Base-by-base conservation (phyloP, 2,113 vertebrate genomes). In the Pampusana beccarii region DNA sequence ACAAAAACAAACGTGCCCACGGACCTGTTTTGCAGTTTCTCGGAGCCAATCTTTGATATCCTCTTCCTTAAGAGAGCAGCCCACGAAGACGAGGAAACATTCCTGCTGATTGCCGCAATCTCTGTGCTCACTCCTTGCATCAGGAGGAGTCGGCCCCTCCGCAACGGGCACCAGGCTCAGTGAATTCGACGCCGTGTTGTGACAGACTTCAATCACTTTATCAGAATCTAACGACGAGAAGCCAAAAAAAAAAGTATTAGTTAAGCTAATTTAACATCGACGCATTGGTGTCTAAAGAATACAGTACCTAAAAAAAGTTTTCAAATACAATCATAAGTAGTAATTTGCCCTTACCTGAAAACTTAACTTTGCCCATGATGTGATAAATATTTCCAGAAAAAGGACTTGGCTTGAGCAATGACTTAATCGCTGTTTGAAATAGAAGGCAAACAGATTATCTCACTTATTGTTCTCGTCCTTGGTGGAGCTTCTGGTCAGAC, bases 381-480 rank as follows among this genome's bases (percentile, higher is more conserved):
- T 99, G 99, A 98, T 99, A 99, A 78, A 99, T 97, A 88, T 99
- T 99, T 97, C 99, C 99, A 90, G 93, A 98, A 94, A 99, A 99
- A 25, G 99, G 98, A 92, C 97, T 99, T 15, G 98, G 92, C 94
- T 98, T 98, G 72, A 99, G 98, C 34, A 98, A 98, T 4, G 98
- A 98, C 88, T 99, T 99, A 72, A 99, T 94, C 2, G 98, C 99
- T 99, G 96, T 93, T 91, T 80, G 77, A 92, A 98, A 91, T 9
- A 96, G 69, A 95, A 97, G 50, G 97, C 11, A 92, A 78, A 74
- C 2, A 81, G 14, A 74, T 95, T 56, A 88, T 33, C 50, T 93
- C 72, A 86, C 21, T 74, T 67, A 34, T n/a, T 84, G 58, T 82
- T 40, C 54, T 61, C 17, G 36, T 70, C 12, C 60, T 62, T 51